Base-by-base conservation (phyloP, 2,888 invertebrate species). In the Andrena hattorfiana region DNA sequence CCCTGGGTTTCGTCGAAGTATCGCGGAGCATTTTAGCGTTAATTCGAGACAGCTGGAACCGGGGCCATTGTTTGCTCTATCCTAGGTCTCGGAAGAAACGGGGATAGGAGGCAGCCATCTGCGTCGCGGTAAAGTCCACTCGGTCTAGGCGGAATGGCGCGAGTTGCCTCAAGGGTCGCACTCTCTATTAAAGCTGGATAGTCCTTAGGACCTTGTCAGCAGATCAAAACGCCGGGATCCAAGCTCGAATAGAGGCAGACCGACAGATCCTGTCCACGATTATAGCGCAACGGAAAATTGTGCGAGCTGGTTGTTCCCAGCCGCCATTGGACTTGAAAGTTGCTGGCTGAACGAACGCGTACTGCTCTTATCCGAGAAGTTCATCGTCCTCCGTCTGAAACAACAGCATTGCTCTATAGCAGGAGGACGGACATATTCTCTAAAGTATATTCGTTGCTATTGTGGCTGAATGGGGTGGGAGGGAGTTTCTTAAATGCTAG, bases 81-180 rank as follows among this genome's bases (percentile, higher is more conserved):
- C 80, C 72, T 89, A 63, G 83, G 76, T 81, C 80, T 81, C 54
- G 64, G 78, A 88, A 87, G 85, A 85, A 85, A 80, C 75, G 59
- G 69, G 80, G 62, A 59, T 35, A 28, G 71, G 49, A 51, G 71
- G 49, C 54, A 70, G 63, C 63, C 77, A 81, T 81, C 70, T 70
- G 66, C 59, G 74, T 70, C 30, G 83, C 28, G 59, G 68, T 56
- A 87, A 87, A 77, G 73, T 66, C 60, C 73, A 62, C 71, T 75
- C 68, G 73, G 83, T 77, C 83, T 63, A 54, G 64, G 59, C 70
- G 72, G 67, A 86, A 88, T 88, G 81, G 84, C 68, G 77, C 77
- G 79, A 89, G 72, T 83, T 83, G 87, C 89, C 91, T 86, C 79
- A 67, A 84, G 89, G 90, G 89, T 84, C 56, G 80, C 72, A 64